phyloP scores from a whole-genome alignment of 2,797 vertebrate genomes.

The Rhynchonycteris naso region DNA sequence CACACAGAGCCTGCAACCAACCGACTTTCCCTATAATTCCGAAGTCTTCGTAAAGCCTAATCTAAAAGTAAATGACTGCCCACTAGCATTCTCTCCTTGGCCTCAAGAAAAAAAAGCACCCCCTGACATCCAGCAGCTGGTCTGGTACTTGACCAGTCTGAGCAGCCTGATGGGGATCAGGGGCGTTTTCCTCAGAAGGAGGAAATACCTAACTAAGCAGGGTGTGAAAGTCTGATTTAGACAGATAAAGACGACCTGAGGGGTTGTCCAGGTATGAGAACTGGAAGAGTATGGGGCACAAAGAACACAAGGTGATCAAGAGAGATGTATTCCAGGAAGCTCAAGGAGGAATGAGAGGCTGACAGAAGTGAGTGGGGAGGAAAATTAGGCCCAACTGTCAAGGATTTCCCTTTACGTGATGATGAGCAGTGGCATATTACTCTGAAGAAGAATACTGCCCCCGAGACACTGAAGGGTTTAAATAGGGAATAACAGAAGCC shows the following conservation, averaged over 20 bases:
- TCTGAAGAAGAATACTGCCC: background rate
- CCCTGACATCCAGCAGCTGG: background rate
- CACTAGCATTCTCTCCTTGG: background rate
- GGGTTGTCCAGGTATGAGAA: background rate
- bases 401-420: background rate
- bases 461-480: background rate
- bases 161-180: background rate
- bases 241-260: background rate
- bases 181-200: background rate
- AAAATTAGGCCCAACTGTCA: background rate
- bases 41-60: background rate
- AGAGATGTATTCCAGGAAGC: background rate
- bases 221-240: background rate
- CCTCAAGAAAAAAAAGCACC: background rate
- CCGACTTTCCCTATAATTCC: background rate
- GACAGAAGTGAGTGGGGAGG: background rate
- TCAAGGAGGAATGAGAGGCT: background rate
- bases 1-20: background rate
- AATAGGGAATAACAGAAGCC: background rate
- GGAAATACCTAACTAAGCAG: background rate
- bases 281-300: background rate
- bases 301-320: background rate
- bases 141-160: background rate
- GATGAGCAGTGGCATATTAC: background rate
- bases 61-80: background rate